Evolutionary conservation across 2,888 invertebrate genomes (phyloP), one percentile per base, ranked within the genome.

Genomic region (Megastigmus dorsalis): DNA sequence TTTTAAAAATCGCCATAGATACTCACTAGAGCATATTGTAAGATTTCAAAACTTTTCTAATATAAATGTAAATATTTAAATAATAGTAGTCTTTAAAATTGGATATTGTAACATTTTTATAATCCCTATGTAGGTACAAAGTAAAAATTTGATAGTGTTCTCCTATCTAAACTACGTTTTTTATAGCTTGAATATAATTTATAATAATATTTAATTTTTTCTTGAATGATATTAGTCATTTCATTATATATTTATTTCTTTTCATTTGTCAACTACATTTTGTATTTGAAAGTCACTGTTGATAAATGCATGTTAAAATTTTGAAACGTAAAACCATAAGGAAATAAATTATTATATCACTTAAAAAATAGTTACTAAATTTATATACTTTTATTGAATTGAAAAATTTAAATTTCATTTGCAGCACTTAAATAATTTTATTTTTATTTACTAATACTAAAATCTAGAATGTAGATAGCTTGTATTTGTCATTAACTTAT

Each of bases 61-160:
- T 73, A 60, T 69, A 73, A 55, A 60, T 65, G 67, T 73, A 60
- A 73, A 54, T 75, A 78, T 82, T 83, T 84, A 83, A 84, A 84
- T 84, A 84, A 81, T 80, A 82, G 76, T 81, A 81, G 79, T 79
- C 80, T 83, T 84, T 81, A 82, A 83, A 81, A 82, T 82, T 83
- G 80, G 75, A 83, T 82, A 81, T 80, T 80, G 74, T 82, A 84
- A 84, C 81, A 83, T 77, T 82, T 72, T 76, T 69, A 80, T 81
- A 83, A 76, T 76, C 70, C 80, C 81, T 85, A 84, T 73, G 79
- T 82, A 79, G 83, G 76, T 73, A 69, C 72, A 65, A 76, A 73
- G 84, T 84, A 82, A 80, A 82, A 85, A 86, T 85, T 84, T 84
- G 80, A 86, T 86, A 85, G 84, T 82, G 80, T 77, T 79, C 65